These are phyloP conservation scores for Eumaeus atala DNA, from an alignment of 1,140 invertebrate genomes.

Conservation along the genomic window DNA sequence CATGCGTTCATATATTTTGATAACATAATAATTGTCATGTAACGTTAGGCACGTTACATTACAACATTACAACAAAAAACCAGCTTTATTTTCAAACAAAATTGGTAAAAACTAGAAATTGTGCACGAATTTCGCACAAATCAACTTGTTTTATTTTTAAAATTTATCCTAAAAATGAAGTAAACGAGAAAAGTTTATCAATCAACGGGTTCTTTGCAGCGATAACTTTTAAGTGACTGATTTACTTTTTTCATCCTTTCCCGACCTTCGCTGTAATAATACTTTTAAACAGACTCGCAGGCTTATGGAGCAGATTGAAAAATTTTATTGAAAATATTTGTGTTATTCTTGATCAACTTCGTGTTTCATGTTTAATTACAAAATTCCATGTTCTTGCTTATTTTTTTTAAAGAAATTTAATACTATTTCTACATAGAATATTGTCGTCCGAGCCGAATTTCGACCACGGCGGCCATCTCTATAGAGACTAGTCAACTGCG, in stretches of 20 bases:
- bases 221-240: slow-evolving; percentile 6
- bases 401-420: too few species aligned
- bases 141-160: slow-evolving; percentile 5
- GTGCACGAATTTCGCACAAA: not conserved
- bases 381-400: too few species aligned
- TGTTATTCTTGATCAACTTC: not conserved
- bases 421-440: too few species aligned
- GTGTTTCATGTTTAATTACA: too few species aligned
- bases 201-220: slow-evolving; percentile 7
- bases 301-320: slow-evolving; percentile 3
- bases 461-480: too few species aligned
- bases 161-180: slow-evolving; percentile 8
- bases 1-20: too few species aligned
- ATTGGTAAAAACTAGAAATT: not conserved
- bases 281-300: not conserved
- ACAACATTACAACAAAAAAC: too few species aligned
- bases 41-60: too few species aligned
- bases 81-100: too few species aligned
- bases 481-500: too few species aligned
- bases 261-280: not conserved
- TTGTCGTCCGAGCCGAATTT: too few species aligned
- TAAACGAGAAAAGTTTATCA: slow-evolving; percentile 8
- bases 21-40: too few species aligned
- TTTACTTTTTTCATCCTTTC: slow-evolving; percentile 6
- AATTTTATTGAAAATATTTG: slow-evolving; percentile 4